phyloP scores from a whole-genome alignment of 2,888 invertebrate genomes.

The Pollenia angustigena region DNA sequence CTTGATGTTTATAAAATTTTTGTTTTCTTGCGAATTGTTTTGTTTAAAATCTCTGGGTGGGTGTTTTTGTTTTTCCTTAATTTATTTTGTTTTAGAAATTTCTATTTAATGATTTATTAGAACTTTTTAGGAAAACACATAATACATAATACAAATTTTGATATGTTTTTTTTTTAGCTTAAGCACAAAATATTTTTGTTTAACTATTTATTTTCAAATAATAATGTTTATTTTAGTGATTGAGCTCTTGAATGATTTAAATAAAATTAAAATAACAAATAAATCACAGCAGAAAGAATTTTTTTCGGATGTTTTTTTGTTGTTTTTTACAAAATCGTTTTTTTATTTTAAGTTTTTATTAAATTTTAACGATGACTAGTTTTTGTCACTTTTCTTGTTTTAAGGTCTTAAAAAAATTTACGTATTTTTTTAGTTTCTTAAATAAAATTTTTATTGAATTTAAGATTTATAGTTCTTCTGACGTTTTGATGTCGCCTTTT shows the following conservation, averaged over 20 bases:
- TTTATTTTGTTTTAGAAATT: slow-evolving; percentile 23
- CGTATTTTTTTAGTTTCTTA: slow-evolving; percentile 31
- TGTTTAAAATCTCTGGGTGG: slow-evolving; percentile 49
- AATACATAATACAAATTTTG: slow-evolving; percentile 44
- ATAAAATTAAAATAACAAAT: slow-evolving; percentile 59
- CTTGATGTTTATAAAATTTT: background rate
- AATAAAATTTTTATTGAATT: background rate
- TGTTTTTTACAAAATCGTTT: background rate
- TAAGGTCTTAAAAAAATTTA: slow-evolving; percentile 29
- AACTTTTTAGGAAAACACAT: slow-evolving; percentile 48
- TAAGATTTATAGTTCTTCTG: slow-evolving; percentile 51
- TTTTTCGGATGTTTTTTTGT: background rate
- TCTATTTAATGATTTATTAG: slow-evolving; percentile 49
- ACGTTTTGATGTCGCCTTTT: slow-evolving; percentile 74
- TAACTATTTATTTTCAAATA: slow-evolving; percentile 1
- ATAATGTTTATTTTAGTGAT: slow-evolving; percentile 27
- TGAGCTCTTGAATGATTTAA: slow-evolving; percentile 16
- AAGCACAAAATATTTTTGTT: background rate
- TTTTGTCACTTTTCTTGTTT: background rate
- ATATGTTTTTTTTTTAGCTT: slow-evolving; percentile 43
- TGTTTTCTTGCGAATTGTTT: slow-evolving; percentile 19
- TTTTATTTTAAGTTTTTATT: slow-evolving; percentile 17
- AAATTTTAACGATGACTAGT: slow-evolving; percentile 41
- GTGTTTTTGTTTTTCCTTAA: slow-evolving; percentile 25
- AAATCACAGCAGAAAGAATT: slow-evolving; percentile 53